phyloP scores from a whole-genome alignment of 2,113 vertebrate species.

The Muscicapa adusta region DNA sequence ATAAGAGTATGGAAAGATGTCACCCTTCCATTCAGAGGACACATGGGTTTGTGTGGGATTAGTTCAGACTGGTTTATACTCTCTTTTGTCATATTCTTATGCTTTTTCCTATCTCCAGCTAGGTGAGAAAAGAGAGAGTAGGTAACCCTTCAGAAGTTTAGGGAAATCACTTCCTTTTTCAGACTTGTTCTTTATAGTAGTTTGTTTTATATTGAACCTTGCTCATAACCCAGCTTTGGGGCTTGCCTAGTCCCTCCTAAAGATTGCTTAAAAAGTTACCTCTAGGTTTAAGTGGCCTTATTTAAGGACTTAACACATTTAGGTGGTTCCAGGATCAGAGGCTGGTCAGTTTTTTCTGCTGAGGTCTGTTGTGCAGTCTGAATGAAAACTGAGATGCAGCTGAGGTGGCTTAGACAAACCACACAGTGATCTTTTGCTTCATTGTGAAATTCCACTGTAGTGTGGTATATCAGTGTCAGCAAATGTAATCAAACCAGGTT shows the following conservation, averaged over 20 bases:
- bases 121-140: background rate
- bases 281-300: background rate
- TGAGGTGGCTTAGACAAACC: background rate
- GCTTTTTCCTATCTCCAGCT: background rate
- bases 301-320: background rate
- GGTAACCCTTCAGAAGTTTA: background rate
- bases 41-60: background rate
- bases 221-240: background rate
- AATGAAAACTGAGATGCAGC: background rate
- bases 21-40: background rate
- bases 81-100: background rate
- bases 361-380: background rate
- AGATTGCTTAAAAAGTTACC: background rate
- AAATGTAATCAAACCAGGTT: background rate
- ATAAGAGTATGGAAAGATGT: background rate
- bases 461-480: background rate
- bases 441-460: background rate
- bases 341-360: background rate
- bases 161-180: background rate
- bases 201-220: background rate
- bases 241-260: background rate
- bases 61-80: background rate
- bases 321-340: background rate
- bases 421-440: background rate
- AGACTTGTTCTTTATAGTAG: background rate